Evolutionary conservation across 2,888 invertebrate genomes (phyloP), one percentile per base, ranked within the genome.

Genomic region (Lacanobia wlatinum): DNA sequence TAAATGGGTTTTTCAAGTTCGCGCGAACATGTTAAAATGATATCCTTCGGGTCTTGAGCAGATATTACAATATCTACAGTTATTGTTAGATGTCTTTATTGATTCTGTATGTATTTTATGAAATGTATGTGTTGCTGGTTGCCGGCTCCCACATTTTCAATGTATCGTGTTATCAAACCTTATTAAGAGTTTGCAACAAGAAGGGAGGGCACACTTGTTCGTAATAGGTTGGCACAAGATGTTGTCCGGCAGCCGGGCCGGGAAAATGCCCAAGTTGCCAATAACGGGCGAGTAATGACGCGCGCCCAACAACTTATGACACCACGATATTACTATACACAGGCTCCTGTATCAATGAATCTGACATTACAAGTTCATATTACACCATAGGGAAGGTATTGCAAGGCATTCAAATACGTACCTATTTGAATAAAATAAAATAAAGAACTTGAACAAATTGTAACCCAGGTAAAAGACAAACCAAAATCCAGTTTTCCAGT

Each of bases 211-310:
- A 92, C 93, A 94, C 92, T 94, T 94, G 93, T 89, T 87, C 88
- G 92, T 95, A 95, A 95, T 95, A 94, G 94, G 93, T 93, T 94
- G 93, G 94, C 89, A 92, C 95, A 96, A 95, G 95, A 96, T 95
- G 95, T 94, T 92, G 94, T 91, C 93, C 90, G 88, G 86, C 88
- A 84, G 90, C 92, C 87, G 90, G 92, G 88, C 91, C 91, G 91
- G 90, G 87, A 87, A 88, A 90, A 91, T 90, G 90, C 89, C 92
- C 89, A 94, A 95, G 91, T 95, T 95, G 92, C 93, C 94, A 95
- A 96, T 95, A 95, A 93, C 91, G 90, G 86, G 86, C 89, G 88
- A 87, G 92, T 95, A 95, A 95, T 94, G 94, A 93, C 93, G 92
- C 92, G 90, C 85, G 87, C 90, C 90, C 88, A 90, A 89, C 90